Evolutionary conservation across 1,140 invertebrate genomes (phyloP), one percentile per base, ranked within the genome.

Genomic region (Brachionus sp.): DNA sequence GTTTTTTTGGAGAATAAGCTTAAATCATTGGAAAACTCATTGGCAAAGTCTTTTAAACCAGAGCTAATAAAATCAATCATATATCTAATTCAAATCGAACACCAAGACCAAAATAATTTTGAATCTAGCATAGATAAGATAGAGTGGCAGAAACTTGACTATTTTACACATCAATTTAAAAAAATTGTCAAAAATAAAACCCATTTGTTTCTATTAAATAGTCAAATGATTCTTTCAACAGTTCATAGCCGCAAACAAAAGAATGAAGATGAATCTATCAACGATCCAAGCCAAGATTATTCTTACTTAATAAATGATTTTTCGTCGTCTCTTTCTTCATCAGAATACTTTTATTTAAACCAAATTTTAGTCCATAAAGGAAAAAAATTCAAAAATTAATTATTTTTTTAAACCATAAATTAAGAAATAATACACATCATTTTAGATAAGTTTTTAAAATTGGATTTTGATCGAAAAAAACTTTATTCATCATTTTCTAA

Each of bases 141-240:
- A 23, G 16, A 75, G 13, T 75, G 70, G 70, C 12, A 13, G 1
- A 75, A 75, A 46, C 44, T 75, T 19, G 70, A 75, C 5, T 46
- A 75, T 50, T 75, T 75, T 46, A 46, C 44, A 16, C 70, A 75
- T 23, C 70, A 75, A 75, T 25, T 75, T 19, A 75, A 75, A 75
- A 75, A 75, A 75, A 75, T 75, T 16, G 25, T 46, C 5, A 75
- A 75, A 75, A 75, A 75, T 33, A 75, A 75, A 19, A 9, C 70
- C n/a, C 70, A 75, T 75, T 46, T 75, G 12, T 75, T 75, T 23
- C 25, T 75, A n/a, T 29, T 75, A 46, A 75, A 23, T 46, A 19
- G n/a, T 25, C 19, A 75, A 46, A 44, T 75, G 70, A 44, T 9
- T 25, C 12, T 75, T 25, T 23, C 33, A 73, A 7, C 66, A 19